phyloP scores from a whole-genome alignment of 2,797 vertebrate species.

The Microchirus variegatus region DNA sequence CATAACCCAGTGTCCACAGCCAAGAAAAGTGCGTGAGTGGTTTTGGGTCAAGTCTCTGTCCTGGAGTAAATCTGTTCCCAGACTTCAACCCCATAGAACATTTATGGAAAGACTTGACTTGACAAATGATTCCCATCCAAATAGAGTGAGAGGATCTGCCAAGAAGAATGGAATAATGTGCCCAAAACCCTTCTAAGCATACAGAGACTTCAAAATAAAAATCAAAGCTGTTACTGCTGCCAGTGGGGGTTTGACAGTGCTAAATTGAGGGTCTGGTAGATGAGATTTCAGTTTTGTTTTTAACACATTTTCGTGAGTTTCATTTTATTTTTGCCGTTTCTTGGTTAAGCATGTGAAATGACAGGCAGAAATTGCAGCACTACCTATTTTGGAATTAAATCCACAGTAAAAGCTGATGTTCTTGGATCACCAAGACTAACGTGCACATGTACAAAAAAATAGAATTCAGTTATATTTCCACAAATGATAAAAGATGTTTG shows the following conservation, averaged over 20 bases:
- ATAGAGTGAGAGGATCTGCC: background rate
- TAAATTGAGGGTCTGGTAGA: background rate
- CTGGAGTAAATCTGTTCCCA: background rate
- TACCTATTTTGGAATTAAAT: background rate
- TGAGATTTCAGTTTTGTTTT: background rate
- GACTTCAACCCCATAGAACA: background rate
- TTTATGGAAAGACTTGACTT: background rate
- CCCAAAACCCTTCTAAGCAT: background rate
- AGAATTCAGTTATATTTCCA: background rate
- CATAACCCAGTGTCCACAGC: background rate
- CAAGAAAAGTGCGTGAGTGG: background rate
- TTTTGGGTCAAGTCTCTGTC: background rate
- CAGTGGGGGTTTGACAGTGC: too few species aligned
- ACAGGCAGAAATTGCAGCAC: background rate
- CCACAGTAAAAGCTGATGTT: background rate
- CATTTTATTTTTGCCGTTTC: background rate
- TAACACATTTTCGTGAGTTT: background rate
- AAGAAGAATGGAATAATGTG: background rate
- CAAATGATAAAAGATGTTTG: too few species aligned
- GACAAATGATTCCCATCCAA: background rate
- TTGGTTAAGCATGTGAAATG: background rate
- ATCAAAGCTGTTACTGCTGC: background rate
- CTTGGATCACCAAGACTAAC: too few species aligned
- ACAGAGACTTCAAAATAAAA: background rate
- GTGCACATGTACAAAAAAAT: too few species aligned